Percentiles rank a stretch among this genome's conserved stretches.
Conservation (phyloP, 2,888 invertebrate species). For the Philaethria dido region DNA sequence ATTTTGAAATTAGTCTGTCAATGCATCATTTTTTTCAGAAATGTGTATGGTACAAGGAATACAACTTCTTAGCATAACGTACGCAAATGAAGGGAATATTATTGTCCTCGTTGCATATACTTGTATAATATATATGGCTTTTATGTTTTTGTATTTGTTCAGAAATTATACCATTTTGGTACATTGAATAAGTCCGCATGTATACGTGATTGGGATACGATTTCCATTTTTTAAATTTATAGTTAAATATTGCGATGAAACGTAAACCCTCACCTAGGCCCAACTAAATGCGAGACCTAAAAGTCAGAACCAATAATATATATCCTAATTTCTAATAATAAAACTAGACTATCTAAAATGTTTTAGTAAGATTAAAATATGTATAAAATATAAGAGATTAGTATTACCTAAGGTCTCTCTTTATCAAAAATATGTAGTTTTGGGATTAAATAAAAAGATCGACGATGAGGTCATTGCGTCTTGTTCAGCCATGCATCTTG, state of each 20-base stretch:
- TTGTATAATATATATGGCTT: background rate
- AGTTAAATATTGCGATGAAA: too few relatives aligned
- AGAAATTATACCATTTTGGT: too few relatives aligned
- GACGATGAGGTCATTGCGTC: conserved; percentile 72
- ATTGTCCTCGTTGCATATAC: conserved; percentile 3
- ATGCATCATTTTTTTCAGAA: conserved; percentile 36
- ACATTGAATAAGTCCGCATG: too few relatives aligned
- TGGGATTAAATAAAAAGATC: conserved; percentile 35
- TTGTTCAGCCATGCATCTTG: conserved; percentile 56
- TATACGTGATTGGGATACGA: too few relatives aligned
- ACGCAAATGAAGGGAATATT: conserved; percentile 15
- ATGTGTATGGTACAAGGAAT: conserved; percentile 23
- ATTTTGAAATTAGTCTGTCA: conserved; percentile 47
- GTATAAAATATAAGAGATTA: background rate
- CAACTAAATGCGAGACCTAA: too few relatives aligned
- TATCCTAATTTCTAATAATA: background rate
- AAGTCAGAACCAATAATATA: too few relatives aligned
- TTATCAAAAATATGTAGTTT: conserved; percentile 15
- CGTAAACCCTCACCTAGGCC: too few relatives aligned
- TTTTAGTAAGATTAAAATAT: background rate
- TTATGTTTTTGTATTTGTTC: background rate
- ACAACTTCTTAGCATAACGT: conserved; percentile 1
- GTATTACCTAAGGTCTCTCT: conserved; percentile 2
- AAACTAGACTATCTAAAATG: too few relatives aligned
- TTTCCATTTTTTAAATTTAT: too few relatives aligned